Evolutionary conservation across 2,113 vertebrate species (phyloP).

Genomic region (Scalopus aquaticus): DNA sequence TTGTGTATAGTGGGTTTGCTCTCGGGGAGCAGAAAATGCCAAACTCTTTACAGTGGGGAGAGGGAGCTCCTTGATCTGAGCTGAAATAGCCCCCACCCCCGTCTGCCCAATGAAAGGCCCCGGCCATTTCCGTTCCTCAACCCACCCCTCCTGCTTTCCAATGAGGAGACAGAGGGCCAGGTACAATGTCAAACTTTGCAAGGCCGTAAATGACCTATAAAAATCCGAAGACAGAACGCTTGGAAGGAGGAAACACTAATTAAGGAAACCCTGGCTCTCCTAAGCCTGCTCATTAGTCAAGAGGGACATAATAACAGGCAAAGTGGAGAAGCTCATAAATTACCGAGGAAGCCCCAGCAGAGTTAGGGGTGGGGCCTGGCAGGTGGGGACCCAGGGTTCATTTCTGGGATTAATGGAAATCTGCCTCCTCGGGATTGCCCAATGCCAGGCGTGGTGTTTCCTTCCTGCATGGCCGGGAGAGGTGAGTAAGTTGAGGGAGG

Average conservation of each 20-base stretch:
- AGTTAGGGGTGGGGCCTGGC: constrained; percentile 42
- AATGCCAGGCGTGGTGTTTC: not conserved
- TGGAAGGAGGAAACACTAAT: constrained; percentile 77
- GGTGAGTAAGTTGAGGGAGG: constrained; percentile 59
- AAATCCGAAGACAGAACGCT: constrained; percentile 26
- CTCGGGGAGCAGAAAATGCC: not conserved
- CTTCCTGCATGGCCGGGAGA: constrained; percentile 71
- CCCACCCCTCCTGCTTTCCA: not conserved
- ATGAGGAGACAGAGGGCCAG: not conserved
- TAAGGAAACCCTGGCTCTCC: constrained; percentile 72
- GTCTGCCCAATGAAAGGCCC: not conserved
- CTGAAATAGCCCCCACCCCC: not conserved
- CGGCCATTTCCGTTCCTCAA: not conserved
- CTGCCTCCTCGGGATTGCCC: not conserved
- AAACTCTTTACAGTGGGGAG: not conserved
- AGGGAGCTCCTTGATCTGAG: not conserved
- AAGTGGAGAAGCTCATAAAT: constrained; percentile 81
- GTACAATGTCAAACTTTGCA: not conserved
- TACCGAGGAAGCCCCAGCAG: not conserved
- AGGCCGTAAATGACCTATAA: constrained; percentile 63
- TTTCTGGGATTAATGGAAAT: constrained; percentile 12
- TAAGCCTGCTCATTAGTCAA: constrained; percentile 21
- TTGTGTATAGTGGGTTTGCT: not conserved
- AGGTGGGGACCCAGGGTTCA: not conserved
- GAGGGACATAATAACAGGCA: constrained; percentile 76